These are phyloP conservation scores for Sialia sialis DNA, from an alignment of 2,113 vertebrate species.

Conservation along the genomic window DNA sequence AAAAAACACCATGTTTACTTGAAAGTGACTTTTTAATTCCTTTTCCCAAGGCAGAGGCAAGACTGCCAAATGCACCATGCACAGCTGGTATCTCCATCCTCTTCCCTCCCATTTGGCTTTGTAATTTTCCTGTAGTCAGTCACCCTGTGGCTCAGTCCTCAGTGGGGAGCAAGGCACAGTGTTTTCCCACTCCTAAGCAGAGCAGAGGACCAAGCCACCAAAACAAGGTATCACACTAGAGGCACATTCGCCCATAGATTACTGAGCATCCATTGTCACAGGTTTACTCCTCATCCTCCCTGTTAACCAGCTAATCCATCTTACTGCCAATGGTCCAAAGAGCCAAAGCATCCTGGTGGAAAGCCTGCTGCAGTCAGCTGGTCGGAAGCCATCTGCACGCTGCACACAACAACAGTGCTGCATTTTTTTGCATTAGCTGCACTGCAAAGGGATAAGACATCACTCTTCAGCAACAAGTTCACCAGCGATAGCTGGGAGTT, in stretches of 20 bases:
- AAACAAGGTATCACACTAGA: rapidly evolving
- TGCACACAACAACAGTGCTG: not conserved
- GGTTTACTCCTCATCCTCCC: not conserved
- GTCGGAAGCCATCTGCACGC: not conserved
- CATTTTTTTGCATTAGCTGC: not conserved
- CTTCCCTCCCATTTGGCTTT: not conserved
- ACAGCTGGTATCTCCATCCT: not conserved
- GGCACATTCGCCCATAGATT: not conserved
- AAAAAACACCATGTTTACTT: not conserved
- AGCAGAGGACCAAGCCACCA: not conserved
- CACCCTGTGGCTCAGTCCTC: not conserved
- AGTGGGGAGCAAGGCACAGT: not conserved
- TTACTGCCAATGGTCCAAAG: not conserved
- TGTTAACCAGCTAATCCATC: not conserved
- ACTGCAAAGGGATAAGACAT: not conserved
- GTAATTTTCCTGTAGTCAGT: not conserved
- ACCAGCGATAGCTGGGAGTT: not conserved
- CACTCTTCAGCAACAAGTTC: not conserved
- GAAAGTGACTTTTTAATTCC: not conserved
- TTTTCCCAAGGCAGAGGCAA: not conserved
- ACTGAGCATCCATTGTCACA: not conserved
- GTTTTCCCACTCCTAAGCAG: not conserved
- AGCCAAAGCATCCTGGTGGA: not conserved
- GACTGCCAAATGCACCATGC: not conserved
- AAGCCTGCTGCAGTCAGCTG: not conserved